Percentiles rank a stretch among this genome's conserved stretches.
phyloP scores from a whole-genome alignment of 1,140 invertebrate species.

The Euura lappo region DNA sequence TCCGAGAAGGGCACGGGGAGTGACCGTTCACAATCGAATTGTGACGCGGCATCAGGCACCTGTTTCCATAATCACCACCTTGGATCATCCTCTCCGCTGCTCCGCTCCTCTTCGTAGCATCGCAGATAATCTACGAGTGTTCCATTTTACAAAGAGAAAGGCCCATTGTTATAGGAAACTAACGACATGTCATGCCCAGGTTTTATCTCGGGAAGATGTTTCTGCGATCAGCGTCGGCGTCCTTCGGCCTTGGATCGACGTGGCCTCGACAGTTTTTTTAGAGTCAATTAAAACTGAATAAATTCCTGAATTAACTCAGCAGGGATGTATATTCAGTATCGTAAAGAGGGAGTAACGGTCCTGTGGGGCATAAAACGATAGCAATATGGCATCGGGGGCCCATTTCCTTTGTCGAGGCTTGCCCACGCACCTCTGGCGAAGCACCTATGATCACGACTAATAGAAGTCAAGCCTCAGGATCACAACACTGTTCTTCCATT shows the following conservation, averaged over 20 bases:
- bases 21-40: slow-evolving; percentile 36
- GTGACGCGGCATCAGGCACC: slow-evolving; percentile 41
- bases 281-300: too few species aligned
- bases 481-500: slow-evolving; percentile 54
- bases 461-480: slow-evolving; percentile 8
- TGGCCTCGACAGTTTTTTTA: not conserved
- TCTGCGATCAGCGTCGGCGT: not conserved
- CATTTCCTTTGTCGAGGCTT: not conserved
- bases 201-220: not conserved
- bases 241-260: not conserved
- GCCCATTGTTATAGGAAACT: slow-evolving; percentile 24
- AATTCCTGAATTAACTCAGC: too few species aligned
- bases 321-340: not conserved
- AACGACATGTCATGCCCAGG: not conserved
- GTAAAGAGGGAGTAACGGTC: not conserved
- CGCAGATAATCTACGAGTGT: not conserved
- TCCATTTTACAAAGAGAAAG: slow-evolving; percentile 20
- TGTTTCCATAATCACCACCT: slow-evolving; percentile 46
- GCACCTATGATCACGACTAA: slow-evolving; percentile 6
- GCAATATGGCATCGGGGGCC: not conserved
- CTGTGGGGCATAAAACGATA: not conserved
- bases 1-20: slow-evolving; percentile 4
- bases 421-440: slow-evolving; percentile 10
- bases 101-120: not conserved
- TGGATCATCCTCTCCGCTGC: not conserved